Conservation (phyloP, 2,113 vertebrate species). For the Coracopsis vasa region DNA sequence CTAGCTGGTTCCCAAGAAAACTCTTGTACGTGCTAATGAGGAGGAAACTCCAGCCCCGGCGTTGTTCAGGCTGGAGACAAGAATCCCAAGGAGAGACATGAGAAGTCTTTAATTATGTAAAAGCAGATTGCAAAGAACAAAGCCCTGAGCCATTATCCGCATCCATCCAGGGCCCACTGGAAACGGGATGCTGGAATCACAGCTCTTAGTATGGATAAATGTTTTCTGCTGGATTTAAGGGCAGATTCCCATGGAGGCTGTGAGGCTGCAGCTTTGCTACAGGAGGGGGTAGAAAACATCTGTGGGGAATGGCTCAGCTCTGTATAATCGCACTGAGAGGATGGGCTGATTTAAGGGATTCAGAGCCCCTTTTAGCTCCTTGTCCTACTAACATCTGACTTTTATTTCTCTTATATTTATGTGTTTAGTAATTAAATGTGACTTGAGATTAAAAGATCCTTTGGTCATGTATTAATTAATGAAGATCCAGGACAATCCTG, state of each 20-base stretch:
- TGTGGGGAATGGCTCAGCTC: rapidly evolving
- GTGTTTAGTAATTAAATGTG: neutral
- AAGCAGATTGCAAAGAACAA: neutral
- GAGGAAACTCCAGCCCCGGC: neutral
- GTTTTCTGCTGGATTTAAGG: neutral
- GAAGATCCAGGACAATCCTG: neutral
- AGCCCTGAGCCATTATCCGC: rapidly evolving
- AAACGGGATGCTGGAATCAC: neutral
- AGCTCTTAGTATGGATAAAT: neutral
- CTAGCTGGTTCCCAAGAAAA: neutral
- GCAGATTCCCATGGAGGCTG: neutral
- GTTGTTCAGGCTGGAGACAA: neutral
- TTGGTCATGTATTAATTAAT: rapidly evolving
- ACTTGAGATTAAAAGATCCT: neutral
- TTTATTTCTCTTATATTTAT: neutral
- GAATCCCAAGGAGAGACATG: neutral
- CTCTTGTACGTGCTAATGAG: neutral
- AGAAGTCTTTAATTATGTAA: neutral
- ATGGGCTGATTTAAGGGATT: neutral
- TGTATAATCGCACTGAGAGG: rapidly evolving
- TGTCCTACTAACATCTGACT: neutral
- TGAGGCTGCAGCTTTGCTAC: neutral
- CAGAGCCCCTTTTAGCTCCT: neutral
- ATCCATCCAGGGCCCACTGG: neutral
- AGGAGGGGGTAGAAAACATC: neutral